Percentiles rank a stretch among this genome's conserved stretches.
Evolutionary conservation across 2,113 vertebrate species (phyloP).

Genomic region (Otus sunia): DNA sequence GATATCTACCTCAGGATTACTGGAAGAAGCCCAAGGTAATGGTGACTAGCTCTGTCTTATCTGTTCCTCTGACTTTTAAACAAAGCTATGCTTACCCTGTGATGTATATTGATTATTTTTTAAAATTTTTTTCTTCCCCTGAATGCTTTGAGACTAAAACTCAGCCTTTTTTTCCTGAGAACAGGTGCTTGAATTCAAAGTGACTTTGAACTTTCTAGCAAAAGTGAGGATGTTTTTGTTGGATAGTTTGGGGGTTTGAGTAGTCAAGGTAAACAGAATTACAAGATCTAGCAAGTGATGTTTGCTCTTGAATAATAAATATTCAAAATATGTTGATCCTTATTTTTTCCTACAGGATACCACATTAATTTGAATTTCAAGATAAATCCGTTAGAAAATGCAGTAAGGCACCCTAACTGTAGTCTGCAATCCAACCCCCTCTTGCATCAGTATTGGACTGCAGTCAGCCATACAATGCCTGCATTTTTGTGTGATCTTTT

Average conservation of each 20-base stretch:
- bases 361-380: constrained; percentile 79
- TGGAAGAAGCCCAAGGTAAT: constrained; percentile 99
- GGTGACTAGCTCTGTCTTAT: constrained; percentile 76
- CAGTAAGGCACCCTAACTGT: constrained; percentile 83
- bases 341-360: constrained; percentile 87
- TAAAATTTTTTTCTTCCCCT: background rate
- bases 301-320: constrained; percentile 52
- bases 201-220: constrained; percentile 29
- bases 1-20: constrained; percentile 99
- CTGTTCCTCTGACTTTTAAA: constrained; percentile 77
- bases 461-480: constrained; percentile 79
- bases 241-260: constrained; percentile 37
- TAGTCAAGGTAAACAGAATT: constrained; percentile 40
- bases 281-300: constrained; percentile 16
- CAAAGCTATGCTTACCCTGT: constrained; percentile 57
- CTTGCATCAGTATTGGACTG: constrained; percentile 79
- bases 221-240: constrained; percentile 48
- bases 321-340: constrained; percentile 70
- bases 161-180: constrained; percentile 44
- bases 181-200: constrained; percentile 63
- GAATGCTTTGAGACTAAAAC: constrained; percentile 60
- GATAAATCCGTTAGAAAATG: constrained; percentile 87
- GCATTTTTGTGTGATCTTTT: constrained; percentile 86
- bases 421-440: constrained; percentile 78
- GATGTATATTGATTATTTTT: constrained; percentile 44